phyloP scores from a whole-genome alignment of 1,140 invertebrate species.

The Helicoverpa zea region DNA sequence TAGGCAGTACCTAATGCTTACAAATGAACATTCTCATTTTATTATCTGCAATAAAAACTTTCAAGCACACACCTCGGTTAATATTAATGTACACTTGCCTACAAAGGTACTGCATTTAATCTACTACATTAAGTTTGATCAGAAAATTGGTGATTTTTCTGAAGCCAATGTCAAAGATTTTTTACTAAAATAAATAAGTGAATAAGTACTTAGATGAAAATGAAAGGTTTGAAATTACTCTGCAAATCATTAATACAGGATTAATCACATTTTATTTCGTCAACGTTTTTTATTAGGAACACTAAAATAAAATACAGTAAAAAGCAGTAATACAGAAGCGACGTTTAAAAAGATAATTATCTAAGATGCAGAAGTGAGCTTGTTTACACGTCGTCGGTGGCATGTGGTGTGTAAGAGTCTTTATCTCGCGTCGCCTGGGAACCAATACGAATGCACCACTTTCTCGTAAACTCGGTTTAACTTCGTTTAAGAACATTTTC shows the following conservation, averaged over 20 bases:
- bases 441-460: conserved; percentile 4
- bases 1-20: too few relatives aligned
- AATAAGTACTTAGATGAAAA: neutral
- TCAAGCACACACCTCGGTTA: too few relatives aligned
- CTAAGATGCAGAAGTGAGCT: conserved; percentile 38
- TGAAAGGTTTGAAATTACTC: neutral
- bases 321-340: conserved; percentile 25
- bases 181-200: too few relatives aligned
- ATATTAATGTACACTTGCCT: too few relatives aligned
- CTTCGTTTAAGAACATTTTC: neutral
- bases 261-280: neutral
- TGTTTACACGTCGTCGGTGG: conserved; percentile 42
- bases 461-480: conserved; percentile 47
- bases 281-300: conserved; percentile 25
- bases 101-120: too few relatives aligned
- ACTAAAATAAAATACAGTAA: conserved; percentile 32
- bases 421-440: conserved; percentile 51
- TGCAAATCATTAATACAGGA: too few relatives aligned
- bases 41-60: too few relatives aligned
- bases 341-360: conserved; percentile 48
- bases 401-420: conserved; percentile 56
- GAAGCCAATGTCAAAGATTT: too few relatives aligned
- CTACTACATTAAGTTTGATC: too few relatives aligned
- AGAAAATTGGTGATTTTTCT: too few relatives aligned
- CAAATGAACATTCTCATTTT: too few relatives aligned